Conservation (phyloP, 1,140 invertebrate species). For the Mylabris phalerata region DNA sequence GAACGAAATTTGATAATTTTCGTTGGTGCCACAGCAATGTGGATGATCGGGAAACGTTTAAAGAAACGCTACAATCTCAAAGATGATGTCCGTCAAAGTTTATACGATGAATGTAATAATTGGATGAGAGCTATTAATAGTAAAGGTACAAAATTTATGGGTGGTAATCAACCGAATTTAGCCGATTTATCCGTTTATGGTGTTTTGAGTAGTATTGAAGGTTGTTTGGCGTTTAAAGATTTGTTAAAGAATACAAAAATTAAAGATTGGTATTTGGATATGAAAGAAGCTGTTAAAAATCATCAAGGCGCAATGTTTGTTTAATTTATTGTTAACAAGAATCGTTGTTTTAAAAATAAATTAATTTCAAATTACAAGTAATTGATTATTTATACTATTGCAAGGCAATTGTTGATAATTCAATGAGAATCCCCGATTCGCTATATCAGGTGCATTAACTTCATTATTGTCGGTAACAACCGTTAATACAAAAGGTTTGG, state of each 20-base stretch:
- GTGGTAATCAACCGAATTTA: conserved; percentile 81
- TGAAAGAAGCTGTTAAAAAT: conserved; percentile 33
- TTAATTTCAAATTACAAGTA: neutral
- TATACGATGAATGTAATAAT: conserved; percentile 81
- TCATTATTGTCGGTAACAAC: conserved; percentile 56
- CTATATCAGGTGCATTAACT: conserved; percentile 46
- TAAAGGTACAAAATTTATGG: conserved; percentile 69
- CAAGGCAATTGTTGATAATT: conserved; percentile 63
- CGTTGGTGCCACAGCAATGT: conserved; percentile 91
- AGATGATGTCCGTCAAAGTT: conserved; percentile 79
- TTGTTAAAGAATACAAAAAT: conserved; percentile 67
- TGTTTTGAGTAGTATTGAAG: conserved; percentile 90
- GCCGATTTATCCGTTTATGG: conserved; percentile 93
- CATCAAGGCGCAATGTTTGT: conserved; percentile 6
- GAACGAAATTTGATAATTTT: conserved; percentile 87
- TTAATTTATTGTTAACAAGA: neutral
- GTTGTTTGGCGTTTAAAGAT: conserved; percentile 87
- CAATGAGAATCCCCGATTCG: conserved; percentile 66
- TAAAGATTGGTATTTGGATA: conserved; percentile 37
- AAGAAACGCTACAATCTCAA: conserved; percentile 81
- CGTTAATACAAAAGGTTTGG: conserved; percentile 67
- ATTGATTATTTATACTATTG: neutral
- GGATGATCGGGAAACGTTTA: conserved; percentile 79
- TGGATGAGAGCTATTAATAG: conserved; percentile 71
- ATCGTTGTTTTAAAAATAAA: neutral